Evolutionary conservation across 2,113 vertebrate species (phyloP).

Genomic region (Cromileptes altivelis): DNA sequence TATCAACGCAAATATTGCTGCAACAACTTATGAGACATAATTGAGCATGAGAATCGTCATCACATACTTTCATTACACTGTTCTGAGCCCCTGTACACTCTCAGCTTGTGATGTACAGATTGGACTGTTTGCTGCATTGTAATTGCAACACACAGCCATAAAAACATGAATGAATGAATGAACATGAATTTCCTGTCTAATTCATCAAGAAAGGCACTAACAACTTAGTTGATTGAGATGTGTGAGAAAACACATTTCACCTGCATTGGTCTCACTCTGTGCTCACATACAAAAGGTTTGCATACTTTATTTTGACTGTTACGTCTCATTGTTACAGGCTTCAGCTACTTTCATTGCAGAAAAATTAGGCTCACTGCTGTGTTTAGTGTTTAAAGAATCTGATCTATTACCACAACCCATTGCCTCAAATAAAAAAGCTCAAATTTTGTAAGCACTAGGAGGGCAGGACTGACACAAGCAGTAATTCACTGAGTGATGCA

Average conservation of each 20-base stretch:
- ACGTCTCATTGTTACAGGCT: conserved; percentile 9
- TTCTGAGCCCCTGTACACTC: too few species aligned
- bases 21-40: too few species aligned
- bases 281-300: background rate
- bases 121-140: conserved; percentile 25
- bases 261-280: conserved; percentile 29
- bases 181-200: conserved; percentile 33
- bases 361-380: background rate
- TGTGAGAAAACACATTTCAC: conserved; percentile 45
- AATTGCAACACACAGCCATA: conserved; percentile 12
- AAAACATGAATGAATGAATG: conserved; percentile 45
- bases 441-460: conserved; percentile 25
- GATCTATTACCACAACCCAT: conserved; percentile 28
- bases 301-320: conserved; percentile 19
- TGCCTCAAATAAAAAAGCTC: conserved; percentile 46
- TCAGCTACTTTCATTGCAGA: conserved; percentile 20
- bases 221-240: conserved; percentile 31
- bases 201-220: conserved; percentile 42
- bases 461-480: conserved; percentile 38
- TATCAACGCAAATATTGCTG: too few species aligned
- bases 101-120: background rate
- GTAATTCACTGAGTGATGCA: conserved; percentile 50
- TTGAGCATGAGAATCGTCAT: too few species aligned
- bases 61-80: too few species aligned
- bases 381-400: conserved; percentile 7